Evolutionary conservation across 2,888 invertebrate genomes (phyloP).

Genomic region (Sphinx pinastri): DNA sequence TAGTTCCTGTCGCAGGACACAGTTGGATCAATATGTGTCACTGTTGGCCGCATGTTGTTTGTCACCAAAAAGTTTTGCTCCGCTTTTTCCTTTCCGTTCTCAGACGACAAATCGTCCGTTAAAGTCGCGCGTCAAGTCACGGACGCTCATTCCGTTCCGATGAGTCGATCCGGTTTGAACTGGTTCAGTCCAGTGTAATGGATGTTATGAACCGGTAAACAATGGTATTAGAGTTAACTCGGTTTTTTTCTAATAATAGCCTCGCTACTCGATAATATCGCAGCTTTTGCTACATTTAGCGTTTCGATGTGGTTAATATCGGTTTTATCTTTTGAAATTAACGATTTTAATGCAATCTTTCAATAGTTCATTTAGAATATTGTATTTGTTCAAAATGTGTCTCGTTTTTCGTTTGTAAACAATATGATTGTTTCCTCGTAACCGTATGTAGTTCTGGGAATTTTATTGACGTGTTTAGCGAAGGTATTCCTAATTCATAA

Average conservation of each 20-base stretch:
- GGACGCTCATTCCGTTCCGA: constrained; percentile 7
- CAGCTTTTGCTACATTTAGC: background rate
- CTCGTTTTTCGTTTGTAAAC: background rate
- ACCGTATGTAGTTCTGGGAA: background rate
- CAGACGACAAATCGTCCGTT: background rate
- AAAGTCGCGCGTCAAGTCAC: constrained; percentile 16
- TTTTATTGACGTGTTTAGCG: constrained; percentile 1
- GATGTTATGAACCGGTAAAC: constrained; percentile 13
- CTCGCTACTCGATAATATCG: background rate
- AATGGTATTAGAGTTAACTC: constrained; percentile 12
- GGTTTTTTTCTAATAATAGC: constrained; percentile 8
- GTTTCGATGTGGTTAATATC: background rate
- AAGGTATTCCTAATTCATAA: constrained; percentile 1
- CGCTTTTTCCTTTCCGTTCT: background rate
- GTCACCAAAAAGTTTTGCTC: background rate
- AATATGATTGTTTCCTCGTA: constrained; percentile 4
- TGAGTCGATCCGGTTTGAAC: background rate
- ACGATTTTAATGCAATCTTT: background rate
- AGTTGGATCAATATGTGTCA: no score
- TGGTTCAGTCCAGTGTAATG: background rate
- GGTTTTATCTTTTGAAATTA: background rate
- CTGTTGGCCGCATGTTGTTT: no score
- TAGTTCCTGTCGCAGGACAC: no score
- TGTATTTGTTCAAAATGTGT: background rate
- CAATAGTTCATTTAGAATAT: background rate